Evolutionary conservation across 1,140 invertebrate species (phyloP).

Genomic region (Cephus cinctus): DNA sequence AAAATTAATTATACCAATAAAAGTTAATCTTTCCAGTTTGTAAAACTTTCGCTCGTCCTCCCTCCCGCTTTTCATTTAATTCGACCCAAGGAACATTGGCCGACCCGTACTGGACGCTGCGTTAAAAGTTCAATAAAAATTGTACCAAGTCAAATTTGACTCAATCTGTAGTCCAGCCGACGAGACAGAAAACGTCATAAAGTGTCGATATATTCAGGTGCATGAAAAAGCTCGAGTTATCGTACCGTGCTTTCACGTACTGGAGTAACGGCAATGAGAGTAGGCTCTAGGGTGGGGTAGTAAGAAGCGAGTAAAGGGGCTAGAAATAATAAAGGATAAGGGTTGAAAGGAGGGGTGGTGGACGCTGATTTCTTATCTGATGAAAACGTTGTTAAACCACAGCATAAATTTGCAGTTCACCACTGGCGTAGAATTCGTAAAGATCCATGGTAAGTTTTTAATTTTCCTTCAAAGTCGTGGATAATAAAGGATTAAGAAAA

Average conservation of each 20-base stretch:
- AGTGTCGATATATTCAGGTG: too few species aligned
- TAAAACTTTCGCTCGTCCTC: too few species aligned
- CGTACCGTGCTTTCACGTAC: too few species aligned
- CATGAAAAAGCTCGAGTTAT: too few species aligned
- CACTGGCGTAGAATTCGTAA: slow-evolving; percentile 8
- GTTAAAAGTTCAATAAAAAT: slow-evolving; percentile 26
- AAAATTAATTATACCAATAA: slow-evolving; percentile 40
- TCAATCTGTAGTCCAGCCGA: too few species aligned
- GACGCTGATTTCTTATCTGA: slow-evolving; percentile 17
- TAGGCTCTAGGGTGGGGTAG: neutral
- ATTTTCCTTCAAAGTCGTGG: too few species aligned
- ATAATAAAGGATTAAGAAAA: too few species aligned
- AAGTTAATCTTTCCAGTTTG: slow-evolving; percentile 29
- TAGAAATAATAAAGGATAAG: neutral
- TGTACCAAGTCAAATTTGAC: slow-evolving; percentile 13
- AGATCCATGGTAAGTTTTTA: too few species aligned
- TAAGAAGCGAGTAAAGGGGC: slow-evolving; percentile 8
- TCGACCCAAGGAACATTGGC: too few species aligned
- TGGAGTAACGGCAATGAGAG: too few species aligned
- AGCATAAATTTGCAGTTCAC: slow-evolving; percentile 18
- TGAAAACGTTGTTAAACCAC: slow-evolving; percentile 19
- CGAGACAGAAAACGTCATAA: too few species aligned
- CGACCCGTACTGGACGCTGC: neutral
- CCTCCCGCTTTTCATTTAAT: too few species aligned
- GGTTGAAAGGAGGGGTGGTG: neutral